Evolutionary conservation across 1,140 invertebrate genomes (phyloP).

Genomic region (Drosophila chauvacae): DNA sequence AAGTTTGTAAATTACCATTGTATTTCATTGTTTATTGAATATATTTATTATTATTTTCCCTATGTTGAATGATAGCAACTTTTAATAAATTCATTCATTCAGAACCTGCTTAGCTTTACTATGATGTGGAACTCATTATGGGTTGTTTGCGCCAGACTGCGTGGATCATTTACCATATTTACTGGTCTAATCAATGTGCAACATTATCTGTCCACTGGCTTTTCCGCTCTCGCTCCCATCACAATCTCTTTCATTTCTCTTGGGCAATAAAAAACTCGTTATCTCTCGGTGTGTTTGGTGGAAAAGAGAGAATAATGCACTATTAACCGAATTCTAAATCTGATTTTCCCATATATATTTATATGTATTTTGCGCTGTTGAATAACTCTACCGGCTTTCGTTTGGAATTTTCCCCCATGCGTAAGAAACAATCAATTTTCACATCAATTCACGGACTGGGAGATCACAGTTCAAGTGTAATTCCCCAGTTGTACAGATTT

Average conservation of each 20-base stretch:
- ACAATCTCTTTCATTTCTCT: conserved; percentile 23
- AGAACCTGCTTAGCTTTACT: background rate
- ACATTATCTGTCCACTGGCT: conserved; percentile 5
- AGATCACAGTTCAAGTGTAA: conserved; percentile 36
- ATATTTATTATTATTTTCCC: background rate
- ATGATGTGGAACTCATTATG: conserved; percentile 15
- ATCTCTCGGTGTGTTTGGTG: conserved; percentile 8
- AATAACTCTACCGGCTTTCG: background rate
- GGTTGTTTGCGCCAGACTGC: conserved; percentile 28
- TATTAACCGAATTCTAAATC: conserved; percentile 18
- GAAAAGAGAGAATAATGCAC: conserved; percentile 25
- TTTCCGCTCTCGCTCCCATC: background rate
- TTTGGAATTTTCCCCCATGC: conserved; percentile 15
- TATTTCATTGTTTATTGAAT: background rate
- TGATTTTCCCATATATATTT: conserved; percentile 21
- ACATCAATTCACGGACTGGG: conserved; percentile 12
- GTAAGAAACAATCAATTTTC: conserved; percentile 26
- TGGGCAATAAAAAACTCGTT: conserved; percentile 21
- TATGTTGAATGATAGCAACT: background rate
- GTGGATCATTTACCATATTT: conserved; percentile 37
- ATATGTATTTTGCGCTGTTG: conserved; percentile 1
- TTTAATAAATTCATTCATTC: conserved; percentile 6
- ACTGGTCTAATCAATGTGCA: conserved; percentile 19
- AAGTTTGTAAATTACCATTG: no score
- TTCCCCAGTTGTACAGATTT: conserved; percentile 24